Conservation (phyloP, 64 coral and sea anemone genomes). For the Montipora capricornis region DNA sequence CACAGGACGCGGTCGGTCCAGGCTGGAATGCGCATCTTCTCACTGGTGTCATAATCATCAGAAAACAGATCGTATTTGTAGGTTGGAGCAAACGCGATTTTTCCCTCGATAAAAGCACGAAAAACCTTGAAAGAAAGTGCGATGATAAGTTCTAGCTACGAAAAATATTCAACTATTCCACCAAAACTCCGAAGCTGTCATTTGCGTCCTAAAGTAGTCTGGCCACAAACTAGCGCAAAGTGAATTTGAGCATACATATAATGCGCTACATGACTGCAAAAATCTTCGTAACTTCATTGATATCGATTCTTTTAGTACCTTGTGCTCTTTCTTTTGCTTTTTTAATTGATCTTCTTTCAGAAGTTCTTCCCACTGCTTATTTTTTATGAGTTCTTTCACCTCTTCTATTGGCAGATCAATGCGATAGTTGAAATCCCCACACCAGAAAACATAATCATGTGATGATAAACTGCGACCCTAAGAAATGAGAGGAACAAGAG, state of each 20-base stretch:
- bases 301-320: constrained; percentile 50
- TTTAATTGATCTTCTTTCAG: constrained; percentile 84
- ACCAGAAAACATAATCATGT: constrained; percentile 99
- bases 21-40: constrained; percentile 94
- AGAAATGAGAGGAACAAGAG: not conserved
- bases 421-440: constrained; percentile 99
- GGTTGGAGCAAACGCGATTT: constrained; percentile 89
- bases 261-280: too few species aligned
- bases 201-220: too few species aligned
- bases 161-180: too few species aligned
- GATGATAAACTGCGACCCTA: constrained; percentile 89
- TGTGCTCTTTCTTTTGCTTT: constrained; percentile 75
- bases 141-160: not conserved
- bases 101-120: constrained; percentile 90
- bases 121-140: constrained; percentile 66
- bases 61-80: constrained; percentile 99
- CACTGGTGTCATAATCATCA: constrained; percentile 98
- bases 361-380: constrained; percentile 89
- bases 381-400: constrained; percentile 91
- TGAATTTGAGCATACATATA: too few species aligned
- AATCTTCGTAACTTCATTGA: too few species aligned
- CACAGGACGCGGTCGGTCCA: constrained; percentile 98
- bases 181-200: too few species aligned
- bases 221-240: too few species aligned
- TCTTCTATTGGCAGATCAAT: constrained; percentile 94